Percentiles rank a stretch among this genome's conserved stretches.
phyloP scores from a whole-genome alignment of 2,888 invertebrate species.

The Dicranocentrus wangi region DNA sequence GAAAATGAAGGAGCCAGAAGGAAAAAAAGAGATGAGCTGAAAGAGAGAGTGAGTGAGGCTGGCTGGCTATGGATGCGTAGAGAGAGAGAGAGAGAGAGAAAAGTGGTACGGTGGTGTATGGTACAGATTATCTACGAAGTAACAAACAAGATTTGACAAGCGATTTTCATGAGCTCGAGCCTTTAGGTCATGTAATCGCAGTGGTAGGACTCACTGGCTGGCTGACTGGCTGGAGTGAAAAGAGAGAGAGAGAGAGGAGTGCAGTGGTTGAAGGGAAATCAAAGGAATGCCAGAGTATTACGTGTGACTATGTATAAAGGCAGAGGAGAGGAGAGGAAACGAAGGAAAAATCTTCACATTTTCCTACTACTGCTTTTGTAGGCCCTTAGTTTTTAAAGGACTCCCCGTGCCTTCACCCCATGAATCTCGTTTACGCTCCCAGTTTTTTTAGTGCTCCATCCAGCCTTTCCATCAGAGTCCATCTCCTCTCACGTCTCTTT shows the following conservation, averaged over 20 bases:
- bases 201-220: conserved; percentile 3
- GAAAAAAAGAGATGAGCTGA: not conserved
- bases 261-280: conserved; percentile 15
- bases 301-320: no score
- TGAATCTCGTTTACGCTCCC: not conserved
- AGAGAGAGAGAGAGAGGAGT: not conserved
- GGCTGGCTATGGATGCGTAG: no score
- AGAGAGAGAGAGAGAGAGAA: conserved; percentile 23
- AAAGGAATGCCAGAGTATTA: not conserved
- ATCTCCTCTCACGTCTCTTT: conserved; percentile 23
- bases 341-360: no score
- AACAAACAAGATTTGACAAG: conserved; percentile 62
- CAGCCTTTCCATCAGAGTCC: conserved; percentile 33
- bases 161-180: conserved; percentile 47
- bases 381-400: conserved; percentile 14
- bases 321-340: no score
- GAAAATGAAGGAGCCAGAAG: not conserved
- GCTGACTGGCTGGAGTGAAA: no score
- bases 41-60: conserved; percentile 7
- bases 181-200: conserved; percentile 51
- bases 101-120: conserved; percentile 5
- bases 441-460: not conserved
- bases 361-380: no score
- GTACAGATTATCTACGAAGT: conserved; percentile 20
- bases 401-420: not conserved